Evolutionary conservation across 2,113 vertebrate species (phyloP).

Genomic region (Cryptomyrus ogoouensis): DNA sequence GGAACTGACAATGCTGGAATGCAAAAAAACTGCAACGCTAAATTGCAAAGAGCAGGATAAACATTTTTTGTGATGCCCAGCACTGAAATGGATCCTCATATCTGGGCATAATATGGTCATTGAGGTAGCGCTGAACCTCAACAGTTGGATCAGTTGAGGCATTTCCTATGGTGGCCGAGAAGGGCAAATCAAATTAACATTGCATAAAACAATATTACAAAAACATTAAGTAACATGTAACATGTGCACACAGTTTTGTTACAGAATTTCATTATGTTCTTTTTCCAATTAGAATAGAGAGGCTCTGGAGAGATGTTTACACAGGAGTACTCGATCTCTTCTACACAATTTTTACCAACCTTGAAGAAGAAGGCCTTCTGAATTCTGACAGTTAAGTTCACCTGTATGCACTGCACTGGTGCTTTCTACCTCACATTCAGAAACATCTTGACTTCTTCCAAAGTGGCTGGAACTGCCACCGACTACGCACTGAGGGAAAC

Average conservation of each 20-base stretch:
- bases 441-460: background rate
- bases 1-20: too few relatives aligned
- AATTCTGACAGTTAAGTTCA: slow-evolving; percentile 15
- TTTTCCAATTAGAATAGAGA: background rate
- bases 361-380: slow-evolving; percentile 13
- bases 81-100: too few relatives aligned
- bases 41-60: too few relatives aligned
- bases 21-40: too few relatives aligned
- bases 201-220: too few relatives aligned
- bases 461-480: background rate
- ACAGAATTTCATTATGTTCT: background rate
- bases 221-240: too few relatives aligned
- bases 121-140: too few relatives aligned
- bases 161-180: too few relatives aligned
- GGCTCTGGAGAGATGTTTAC: slow-evolving; percentile 7
- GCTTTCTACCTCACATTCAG: background rate
- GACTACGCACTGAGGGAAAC: background rate
- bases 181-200: too few relatives aligned
- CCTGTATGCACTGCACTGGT: background rate
- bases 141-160: too few relatives aligned
- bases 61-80: too few relatives aligned
- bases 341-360: slow-evolving; percentile 1
- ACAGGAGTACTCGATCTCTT: slow-evolving; percentile 4
- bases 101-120: too few relatives aligned
- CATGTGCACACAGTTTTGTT: background rate